Conservation (phyloP, 1,140 invertebrate species). For the Anoplolepis gracilipes region DNA sequence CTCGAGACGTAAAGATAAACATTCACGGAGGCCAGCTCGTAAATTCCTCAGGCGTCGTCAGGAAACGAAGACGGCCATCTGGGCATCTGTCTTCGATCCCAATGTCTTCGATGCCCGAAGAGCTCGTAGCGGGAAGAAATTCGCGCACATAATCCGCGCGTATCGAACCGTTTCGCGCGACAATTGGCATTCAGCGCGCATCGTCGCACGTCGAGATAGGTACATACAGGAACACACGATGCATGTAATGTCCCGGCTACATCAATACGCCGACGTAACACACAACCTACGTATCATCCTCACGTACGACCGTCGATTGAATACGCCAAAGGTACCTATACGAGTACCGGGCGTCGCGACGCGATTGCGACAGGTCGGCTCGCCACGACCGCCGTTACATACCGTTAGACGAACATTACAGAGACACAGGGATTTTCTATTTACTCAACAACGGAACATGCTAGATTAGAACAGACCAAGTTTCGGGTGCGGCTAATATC, state of each 20-base stretch:
- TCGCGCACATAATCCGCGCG: conserved; percentile 51
- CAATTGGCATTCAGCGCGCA: conserved; percentile 37
- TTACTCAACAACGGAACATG: conserved; percentile 71
- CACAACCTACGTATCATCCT: conserved; percentile 9
- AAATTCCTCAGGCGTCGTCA: conserved; percentile 22
- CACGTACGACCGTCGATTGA: conserved; percentile 46
- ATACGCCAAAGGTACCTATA: conserved; percentile 44
- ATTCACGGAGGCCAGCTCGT: conserved; percentile 18
- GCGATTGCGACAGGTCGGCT: conserved; percentile 53
- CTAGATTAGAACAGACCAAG: conserved; percentile 57
- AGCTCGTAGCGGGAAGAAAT: conserved; percentile 55
- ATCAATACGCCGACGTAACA: conserved; percentile 65
- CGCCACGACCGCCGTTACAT: conserved; percentile 29
- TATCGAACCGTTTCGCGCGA: conserved; percentile 46
- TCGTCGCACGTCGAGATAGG: conserved; percentile 57
- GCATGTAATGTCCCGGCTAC: conserved; percentile 62
- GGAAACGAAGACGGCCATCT: conserved; percentile 15
- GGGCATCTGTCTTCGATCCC: conserved; percentile 16
- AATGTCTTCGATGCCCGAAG: background rate
- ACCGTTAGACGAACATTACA: conserved; percentile 75
- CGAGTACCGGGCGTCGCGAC: conserved; percentile 63
- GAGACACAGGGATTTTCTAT: conserved; percentile 76
- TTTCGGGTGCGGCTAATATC: background rate
- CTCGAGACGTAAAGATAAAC: background rate
- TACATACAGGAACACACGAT: conserved; percentile 62